Conservation (phyloP, 2,888 invertebrate species). For the Cerastis rubricosa region DNA sequence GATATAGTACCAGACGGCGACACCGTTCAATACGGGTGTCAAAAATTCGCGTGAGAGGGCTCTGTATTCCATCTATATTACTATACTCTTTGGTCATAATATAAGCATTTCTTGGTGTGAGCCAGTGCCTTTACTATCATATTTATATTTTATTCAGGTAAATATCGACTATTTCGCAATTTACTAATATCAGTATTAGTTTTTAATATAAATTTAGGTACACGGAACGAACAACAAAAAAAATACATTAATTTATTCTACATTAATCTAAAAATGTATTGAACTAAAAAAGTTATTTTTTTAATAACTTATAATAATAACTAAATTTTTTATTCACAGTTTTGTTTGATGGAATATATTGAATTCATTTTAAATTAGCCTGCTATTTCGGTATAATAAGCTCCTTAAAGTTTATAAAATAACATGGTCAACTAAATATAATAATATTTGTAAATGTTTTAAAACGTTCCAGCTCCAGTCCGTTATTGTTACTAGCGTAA, state of each 20-base stretch:
- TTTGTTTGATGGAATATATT: not conserved
- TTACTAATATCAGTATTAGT: not conserved
- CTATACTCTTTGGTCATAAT: too few species aligned
- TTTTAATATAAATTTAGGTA: not conserved
- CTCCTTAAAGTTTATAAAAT: not conserved
- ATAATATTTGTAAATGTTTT: not conserved
- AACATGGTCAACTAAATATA: slow-evolving; percentile 3
- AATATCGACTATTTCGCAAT: not conserved
- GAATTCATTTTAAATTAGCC: slow-evolving; percentile 1
- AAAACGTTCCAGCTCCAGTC: not conserved
- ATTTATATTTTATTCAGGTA: slow-evolving; percentile 5
- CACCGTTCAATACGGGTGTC: too few species aligned
- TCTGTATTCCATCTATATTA: too few species aligned
- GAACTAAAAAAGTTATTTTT: too few species aligned
- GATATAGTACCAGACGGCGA: too few species aligned
- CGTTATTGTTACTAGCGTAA: not conserved
- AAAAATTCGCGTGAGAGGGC: too few species aligned
- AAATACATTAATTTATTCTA: not conserved
- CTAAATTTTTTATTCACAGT: not conserved
- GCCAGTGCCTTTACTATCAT: not conserved
- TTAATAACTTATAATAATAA: not conserved
- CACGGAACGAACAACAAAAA: slow-evolving; percentile 4
- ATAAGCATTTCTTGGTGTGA: not conserved
- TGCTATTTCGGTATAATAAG: slow-evolving; percentile 20
- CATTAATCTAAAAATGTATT: not conserved